Evolutionary conservation across 2,797 vertebrate genomes (phyloP), one percentile per base, ranked within the genome.

Genomic region (Macrochelys suwanniensis): DNA sequence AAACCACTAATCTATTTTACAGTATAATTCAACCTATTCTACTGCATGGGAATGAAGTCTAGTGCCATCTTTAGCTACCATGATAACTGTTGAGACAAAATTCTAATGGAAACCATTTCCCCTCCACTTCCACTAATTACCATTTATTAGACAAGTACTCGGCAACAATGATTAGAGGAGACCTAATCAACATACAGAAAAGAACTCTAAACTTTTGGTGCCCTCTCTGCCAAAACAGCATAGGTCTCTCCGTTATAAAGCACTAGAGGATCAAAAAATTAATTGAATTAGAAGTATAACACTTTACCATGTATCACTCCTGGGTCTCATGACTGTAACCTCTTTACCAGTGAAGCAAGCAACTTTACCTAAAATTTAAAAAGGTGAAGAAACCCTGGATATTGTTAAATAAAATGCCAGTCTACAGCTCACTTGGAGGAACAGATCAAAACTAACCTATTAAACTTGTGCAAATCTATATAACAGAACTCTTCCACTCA

Each of bases 241-340:
- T 1, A 0, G 3, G 5, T 86, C 13, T 31, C 0, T 19, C 65
- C 5, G 9, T 59, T 88, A 37, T 19, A 5, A 45, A 85, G 80
- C 37, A 11, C 25, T 85, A 7, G 28, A 56, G 50, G 25, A 78
- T 90, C 25, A 54, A 1, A 54, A 1, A 91, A 59, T n/a, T 3
- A 33, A 16, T 78, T 61, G 31, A 16, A 2, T 19, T 84, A 37
- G 8, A 68, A 53, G 2, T 82, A 93, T 57, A 89, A 1, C 57
- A 45, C 2, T 0, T 0, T 2, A 0, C 16, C 89, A 3, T 51
- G 15, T 53, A 25, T 5, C 76, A 0, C 2, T 1, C 23, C 0
- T 16, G 86, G 3, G 17, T 84, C 10, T 86, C 42, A 9, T 0
- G 0, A 19, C 57, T 37, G 17, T 45, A 1, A 31, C 80, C 61